phyloP scores from a whole-genome alignment of 2,888 invertebrate genomes.

The Sycophila texana region DNA sequence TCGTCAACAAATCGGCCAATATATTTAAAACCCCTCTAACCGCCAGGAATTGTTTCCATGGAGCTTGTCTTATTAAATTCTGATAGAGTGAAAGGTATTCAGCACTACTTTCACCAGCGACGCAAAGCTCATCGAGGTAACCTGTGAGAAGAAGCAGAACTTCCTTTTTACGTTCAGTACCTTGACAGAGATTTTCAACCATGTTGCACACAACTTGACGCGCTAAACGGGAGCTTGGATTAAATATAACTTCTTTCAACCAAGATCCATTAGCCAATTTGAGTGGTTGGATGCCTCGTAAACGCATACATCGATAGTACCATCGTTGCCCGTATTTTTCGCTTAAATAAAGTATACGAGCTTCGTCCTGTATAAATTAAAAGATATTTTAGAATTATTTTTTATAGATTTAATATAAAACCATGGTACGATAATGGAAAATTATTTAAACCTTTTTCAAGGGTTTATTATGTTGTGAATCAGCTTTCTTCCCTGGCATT shows the following conservation, averaged over 20 bases:
- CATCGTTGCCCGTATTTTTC: conserved; percentile 87
- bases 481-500: conserved; percentile 77
- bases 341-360: conserved; percentile 79
- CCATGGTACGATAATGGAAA: not conserved
- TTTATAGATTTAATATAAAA: conserved; percentile 1
- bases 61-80: conserved; percentile 87
- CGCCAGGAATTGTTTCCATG: conserved; percentile 96
- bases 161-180: conserved; percentile 82
- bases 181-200: conserved; percentile 88
- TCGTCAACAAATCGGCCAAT: conserved; percentile 89
- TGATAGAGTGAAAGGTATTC: conserved; percentile 94
- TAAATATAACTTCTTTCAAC: conserved; percentile 94
- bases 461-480: conserved; percentile 65
- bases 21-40: conserved; percentile 89
- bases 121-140: conserved; percentile 90
- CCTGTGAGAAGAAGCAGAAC: conserved; percentile 91
- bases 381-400: no score
- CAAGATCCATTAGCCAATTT: conserved; percentile 85
- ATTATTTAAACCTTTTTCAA: conserved; percentile 63
- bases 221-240: conserved; percentile 91
- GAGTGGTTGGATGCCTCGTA: conserved; percentile 78
- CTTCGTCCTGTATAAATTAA: conserved; percentile 60
- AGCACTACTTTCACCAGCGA: conserved; percentile 93
- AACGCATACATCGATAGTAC: conserved; percentile 76
- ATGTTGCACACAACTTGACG: conserved; percentile 93